Conservation (phyloP, 2,797 vertebrate genomes). For the Smutsia gigantea region DNA sequence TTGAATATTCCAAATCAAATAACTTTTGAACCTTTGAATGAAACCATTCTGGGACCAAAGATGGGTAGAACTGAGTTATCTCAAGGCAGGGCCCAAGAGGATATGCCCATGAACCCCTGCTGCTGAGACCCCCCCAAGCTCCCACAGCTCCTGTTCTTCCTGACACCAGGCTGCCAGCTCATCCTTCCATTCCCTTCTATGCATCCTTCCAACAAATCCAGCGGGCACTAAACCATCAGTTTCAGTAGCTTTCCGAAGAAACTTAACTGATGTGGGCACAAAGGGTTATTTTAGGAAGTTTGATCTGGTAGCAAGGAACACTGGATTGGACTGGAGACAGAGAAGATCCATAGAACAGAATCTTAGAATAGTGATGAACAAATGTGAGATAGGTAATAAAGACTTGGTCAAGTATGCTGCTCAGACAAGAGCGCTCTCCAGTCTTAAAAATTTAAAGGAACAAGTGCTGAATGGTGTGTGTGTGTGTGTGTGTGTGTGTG, state of each 20-base stretch:
- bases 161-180: accelerated
- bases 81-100: not conserved
- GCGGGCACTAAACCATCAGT: not conserved
- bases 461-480: not conserved
- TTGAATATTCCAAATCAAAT: not conserved
- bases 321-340: not conserved
- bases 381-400: not conserved
- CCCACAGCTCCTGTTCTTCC: not conserved
- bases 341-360: not conserved
- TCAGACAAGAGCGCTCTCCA: not conserved
- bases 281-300: not conserved
- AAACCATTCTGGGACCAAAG: not conserved
- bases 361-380: not conserved
- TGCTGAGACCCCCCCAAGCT: not conserved
- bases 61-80: not conserved
- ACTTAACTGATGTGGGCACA: not conserved
- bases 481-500: not conserved
- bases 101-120: not conserved
- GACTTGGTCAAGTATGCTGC: not conserved
- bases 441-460: not conserved
- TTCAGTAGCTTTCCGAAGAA: not conserved
- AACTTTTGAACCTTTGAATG: not conserved
- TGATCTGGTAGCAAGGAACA: not conserved
- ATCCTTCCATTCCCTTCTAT: not conserved
- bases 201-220: not conserved